A percentile compares a stretch with the other conserved stretches of the same genome.
phyloP scores from a whole-genome alignment of 2,888 invertebrate species.

The Oscheius sp. region DNA sequence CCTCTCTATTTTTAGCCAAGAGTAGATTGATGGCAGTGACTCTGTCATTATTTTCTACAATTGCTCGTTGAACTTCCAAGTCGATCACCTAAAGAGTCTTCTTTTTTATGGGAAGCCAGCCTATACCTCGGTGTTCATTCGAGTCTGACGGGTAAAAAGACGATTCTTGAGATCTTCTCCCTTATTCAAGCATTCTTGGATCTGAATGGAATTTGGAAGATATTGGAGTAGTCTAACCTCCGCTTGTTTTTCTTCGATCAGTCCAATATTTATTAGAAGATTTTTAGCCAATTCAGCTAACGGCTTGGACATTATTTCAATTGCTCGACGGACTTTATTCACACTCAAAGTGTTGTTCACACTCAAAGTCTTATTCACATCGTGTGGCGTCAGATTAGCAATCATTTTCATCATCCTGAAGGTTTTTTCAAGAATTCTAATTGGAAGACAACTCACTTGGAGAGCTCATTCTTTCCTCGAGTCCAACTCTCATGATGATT shows the following conservation, averaged over 20 bases:
- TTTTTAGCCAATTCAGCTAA: conserved; percentile 1
- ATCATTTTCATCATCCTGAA: conserved; percentile 17
- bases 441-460: neutral
- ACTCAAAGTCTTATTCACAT: no score
- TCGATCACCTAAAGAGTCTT: neutral
- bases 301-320: neutral
- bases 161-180: neutral
- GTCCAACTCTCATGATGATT: neutral
- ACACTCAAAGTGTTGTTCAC: conserved; percentile 16
- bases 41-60: neutral
- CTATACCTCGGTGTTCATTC: neutral
- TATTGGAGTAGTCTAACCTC: no score
- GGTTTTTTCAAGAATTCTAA: no score
- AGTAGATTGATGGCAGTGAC: neutral
- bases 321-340: neutral
- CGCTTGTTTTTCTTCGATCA: neutral
- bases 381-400: neutral
- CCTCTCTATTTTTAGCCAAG: neutral
- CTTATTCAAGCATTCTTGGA: neutral
- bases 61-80: neutral
- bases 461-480: neutral
- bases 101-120: neutral
- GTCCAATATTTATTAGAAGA: neutral
- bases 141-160: neutral
- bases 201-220: no score